Evolutionary conservation across 2,888 invertebrate species (phyloP).

Genomic region (Cerceris ruficornis): DNA sequence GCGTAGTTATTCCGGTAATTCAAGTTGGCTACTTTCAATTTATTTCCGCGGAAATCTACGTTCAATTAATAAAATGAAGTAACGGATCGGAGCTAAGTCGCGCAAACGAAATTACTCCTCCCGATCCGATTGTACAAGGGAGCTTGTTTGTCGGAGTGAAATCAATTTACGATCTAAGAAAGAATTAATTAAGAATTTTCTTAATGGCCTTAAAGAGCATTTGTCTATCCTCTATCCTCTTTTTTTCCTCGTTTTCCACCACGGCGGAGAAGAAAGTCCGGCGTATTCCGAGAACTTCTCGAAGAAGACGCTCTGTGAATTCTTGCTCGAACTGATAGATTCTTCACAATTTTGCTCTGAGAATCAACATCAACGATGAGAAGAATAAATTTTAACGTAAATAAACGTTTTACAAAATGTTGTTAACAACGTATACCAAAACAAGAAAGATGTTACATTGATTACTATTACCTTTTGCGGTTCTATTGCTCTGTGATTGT

Average conservation of each 20-base stretch:
- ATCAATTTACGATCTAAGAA: constrained; percentile 25
- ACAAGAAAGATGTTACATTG: constrained; percentile 24
- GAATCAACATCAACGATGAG: too few species aligned
- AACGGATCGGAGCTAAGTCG: constrained; percentile 18
- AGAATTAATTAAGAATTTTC: constrained; percentile 28
- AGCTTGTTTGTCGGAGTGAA: constrained; percentile 38
- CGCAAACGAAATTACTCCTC: constrained; percentile 22
- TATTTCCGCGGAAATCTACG: constrained; percentile 42
- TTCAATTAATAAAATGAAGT: constrained; percentile 38
- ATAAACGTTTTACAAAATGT: constrained; percentile 10
- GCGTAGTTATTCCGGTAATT: neutral
- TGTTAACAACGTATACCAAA: neutral
- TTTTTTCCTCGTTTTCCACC: constrained; percentile 9
- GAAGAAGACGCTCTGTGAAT: too few species aligned
- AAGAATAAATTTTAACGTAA: neutral
- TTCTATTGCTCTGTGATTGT: constrained; percentile 16
- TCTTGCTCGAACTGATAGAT: too few species aligned
- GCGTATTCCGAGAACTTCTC: too few species aligned
- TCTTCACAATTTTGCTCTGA: too few species aligned
- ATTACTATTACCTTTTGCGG: constrained; percentile 16
- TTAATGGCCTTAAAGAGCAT: constrained; percentile 31
- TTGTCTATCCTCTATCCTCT: constrained; percentile 30
- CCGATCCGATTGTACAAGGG: constrained; percentile 12
- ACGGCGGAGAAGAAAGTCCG: too few species aligned
- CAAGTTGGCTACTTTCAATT: constrained; percentile 46